Base-by-base conservation (phyloP, 2,888 invertebrate species). In the Orthonevra nobilis region DNA sequence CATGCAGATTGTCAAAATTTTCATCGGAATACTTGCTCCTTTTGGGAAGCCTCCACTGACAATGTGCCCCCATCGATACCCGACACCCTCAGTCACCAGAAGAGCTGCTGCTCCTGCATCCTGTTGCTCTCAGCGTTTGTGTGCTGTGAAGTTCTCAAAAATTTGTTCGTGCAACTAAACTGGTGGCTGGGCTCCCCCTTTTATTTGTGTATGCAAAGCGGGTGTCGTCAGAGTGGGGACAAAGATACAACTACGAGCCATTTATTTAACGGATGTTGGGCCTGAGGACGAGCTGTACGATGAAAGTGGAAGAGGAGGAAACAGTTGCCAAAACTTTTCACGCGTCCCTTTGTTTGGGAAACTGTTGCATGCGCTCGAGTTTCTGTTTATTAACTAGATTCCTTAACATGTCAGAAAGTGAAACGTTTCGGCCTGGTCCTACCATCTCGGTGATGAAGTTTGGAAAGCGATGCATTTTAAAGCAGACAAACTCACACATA, bases 361-460 rank as follows among this genome's bases (percentile, higher is more conserved):
- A 52, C 70, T 70, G 70, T 70, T 70, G 70, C 70, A 70, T 70
- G 48, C 10, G 52, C 36, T 46, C 32, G 26, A 54, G 61, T 54
- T 54, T 52, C 36, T 70, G 70, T 70, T 70, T 70, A 70, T 70
- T 70, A 70, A 61, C 70, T 70, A 36, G 52, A 70, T 61, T 42
- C 52, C 69, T 28, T 44, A 19, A 50, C 60, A 70, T 61, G 54
- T 70, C 70, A 70, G 38, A 61, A 61, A 70, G 61, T 61, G 70
- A 70, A 69, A 44, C 61, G 70, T 54, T 61, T 38, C 6, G 56
- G 42, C 44, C 20, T 5, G 42, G 12, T 50, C 32, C 32, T 46
- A 20, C 3, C 19, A 2, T 14, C 12, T 10, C 14, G 28, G 4
- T 46, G 44, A 20, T 32, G 9, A 32, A 23, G 17, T 40, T 23